Conservation (phyloP, 2,113 vertebrate genomes). For the Rhombomys opimus region DNA sequence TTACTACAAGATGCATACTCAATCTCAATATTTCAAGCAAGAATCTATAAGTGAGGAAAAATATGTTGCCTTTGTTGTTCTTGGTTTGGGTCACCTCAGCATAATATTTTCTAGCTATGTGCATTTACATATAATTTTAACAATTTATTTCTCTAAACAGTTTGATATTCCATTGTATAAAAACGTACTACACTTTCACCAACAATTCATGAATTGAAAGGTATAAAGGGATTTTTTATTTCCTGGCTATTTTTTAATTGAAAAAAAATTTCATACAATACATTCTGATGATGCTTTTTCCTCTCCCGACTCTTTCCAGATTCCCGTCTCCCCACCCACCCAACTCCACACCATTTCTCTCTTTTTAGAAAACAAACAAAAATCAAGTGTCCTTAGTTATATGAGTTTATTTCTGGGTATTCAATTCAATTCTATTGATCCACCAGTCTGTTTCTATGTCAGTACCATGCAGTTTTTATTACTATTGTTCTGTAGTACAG, state of each 20-base stretch:
- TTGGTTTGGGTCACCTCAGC: background rate
- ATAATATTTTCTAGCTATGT: background rate
- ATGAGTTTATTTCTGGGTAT: too few species aligned
- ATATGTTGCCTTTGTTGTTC: background rate
- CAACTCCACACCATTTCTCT: background rate
- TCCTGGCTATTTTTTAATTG: background rate
- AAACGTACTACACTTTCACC: background rate
- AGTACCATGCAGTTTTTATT: too few species aligned
- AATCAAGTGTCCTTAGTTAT: too few species aligned
- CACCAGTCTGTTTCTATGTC: too few species aligned
- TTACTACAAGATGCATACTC: background rate
- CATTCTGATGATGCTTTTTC: background rate
- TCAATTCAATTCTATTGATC: too few species aligned
- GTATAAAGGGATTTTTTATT: background rate
- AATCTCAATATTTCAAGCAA: background rate
- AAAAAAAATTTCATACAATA: background rate
- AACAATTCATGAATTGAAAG: background rate
- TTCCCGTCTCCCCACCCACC: too few species aligned
- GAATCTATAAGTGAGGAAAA: background rate
- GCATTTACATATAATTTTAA: background rate
- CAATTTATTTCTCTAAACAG: background rate
- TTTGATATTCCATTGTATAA: background rate
- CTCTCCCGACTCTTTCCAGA: background rate
- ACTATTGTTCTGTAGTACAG: too few species aligned
- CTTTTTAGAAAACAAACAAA: background rate